Conservation (phyloP, 1,140 invertebrate genomes). For the Rhagoletis pomonella region DNA sequence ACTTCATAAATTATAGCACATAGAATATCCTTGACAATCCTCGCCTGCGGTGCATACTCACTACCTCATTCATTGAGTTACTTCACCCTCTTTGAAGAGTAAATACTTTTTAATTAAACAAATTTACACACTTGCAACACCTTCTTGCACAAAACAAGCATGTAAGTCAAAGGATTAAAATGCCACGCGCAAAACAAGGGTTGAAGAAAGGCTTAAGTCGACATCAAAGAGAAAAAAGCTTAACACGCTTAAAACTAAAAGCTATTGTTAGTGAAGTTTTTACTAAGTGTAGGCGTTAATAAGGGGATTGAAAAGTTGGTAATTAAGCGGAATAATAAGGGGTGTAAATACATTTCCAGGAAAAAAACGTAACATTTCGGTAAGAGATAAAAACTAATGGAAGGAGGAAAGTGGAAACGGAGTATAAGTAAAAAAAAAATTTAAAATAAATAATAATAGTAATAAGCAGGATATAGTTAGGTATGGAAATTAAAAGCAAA, state of each 20-base stretch:
- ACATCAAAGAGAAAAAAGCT: conserved; percentile 38
- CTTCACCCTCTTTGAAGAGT: not conserved
- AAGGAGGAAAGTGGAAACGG: not conserved
- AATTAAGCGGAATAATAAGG: not conserved
- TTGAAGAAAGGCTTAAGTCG: not conserved
- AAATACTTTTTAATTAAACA: not conserved
- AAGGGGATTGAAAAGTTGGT: conserved; percentile 18
- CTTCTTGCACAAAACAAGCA: not conserved
- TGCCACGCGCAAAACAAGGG: not conserved
- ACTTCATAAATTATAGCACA: too few relatives aligned
- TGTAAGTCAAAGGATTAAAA: conserved; percentile 35
- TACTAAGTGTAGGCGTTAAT: not conserved
- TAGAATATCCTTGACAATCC: too few relatives aligned
- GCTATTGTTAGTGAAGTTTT: not conserved
- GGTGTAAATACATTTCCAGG: too few relatives aligned
- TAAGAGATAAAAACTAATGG: not conserved
- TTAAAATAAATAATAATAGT: not conserved
- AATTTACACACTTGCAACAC: not conserved
- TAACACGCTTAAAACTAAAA: conserved; percentile 28
- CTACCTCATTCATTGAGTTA: not conserved
- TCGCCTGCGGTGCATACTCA: too few relatives aligned
- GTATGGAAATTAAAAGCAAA: too few relatives aligned
- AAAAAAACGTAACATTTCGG: too few relatives aligned
- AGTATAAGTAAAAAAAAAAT: too few relatives aligned
- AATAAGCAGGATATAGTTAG: not conserved